These are phyloP conservation scores for Oscheius sp. DNA, from an alignment of 2,888 invertebrate genomes.

Conservation along the genomic window DNA sequence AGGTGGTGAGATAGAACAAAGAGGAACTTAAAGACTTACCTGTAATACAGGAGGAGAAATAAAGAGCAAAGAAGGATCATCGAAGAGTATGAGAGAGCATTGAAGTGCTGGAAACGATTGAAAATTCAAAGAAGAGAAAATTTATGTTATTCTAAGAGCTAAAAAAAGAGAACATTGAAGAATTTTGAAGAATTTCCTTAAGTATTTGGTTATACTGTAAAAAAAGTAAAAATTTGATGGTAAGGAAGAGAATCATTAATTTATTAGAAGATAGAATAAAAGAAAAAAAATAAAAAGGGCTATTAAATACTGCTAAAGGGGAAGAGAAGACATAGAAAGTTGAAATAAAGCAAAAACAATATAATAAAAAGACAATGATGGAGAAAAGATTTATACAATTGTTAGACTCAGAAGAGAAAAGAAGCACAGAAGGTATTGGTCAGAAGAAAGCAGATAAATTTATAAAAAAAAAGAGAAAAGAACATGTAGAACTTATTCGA, in stretches of 20 bases:
- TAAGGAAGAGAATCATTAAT: too few relatives aligned
- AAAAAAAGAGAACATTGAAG: background rate
- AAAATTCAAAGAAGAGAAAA: background rate
- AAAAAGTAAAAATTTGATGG: too few relatives aligned
- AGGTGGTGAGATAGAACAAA: background rate
- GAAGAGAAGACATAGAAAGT: background rate
- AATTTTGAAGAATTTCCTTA: background rate
- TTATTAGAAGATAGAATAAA: background rate
- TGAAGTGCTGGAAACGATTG: background rate
- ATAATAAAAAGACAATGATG: background rate
- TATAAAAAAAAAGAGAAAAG: too few relatives aligned
- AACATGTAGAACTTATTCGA: too few relatives aligned
- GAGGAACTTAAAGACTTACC: background rate
- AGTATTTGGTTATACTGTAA: too few relatives aligned
- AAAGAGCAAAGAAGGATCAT: conserved; percentile 14
- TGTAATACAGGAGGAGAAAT: conserved; percentile 20
- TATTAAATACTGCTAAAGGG: background rate
- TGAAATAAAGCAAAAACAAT: background rate
- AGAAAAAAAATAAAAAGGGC: background rate
- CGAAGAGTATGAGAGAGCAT: background rate
- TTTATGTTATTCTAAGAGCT: background rate
- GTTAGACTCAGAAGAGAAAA: background rate
- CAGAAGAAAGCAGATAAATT: too few relatives aligned
- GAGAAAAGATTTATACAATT: background rate
- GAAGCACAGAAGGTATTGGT: too few relatives aligned